phyloP scores from a whole-genome alignment of 1,140 invertebrate genomes.

The Diorhabda carinulata region DNA sequence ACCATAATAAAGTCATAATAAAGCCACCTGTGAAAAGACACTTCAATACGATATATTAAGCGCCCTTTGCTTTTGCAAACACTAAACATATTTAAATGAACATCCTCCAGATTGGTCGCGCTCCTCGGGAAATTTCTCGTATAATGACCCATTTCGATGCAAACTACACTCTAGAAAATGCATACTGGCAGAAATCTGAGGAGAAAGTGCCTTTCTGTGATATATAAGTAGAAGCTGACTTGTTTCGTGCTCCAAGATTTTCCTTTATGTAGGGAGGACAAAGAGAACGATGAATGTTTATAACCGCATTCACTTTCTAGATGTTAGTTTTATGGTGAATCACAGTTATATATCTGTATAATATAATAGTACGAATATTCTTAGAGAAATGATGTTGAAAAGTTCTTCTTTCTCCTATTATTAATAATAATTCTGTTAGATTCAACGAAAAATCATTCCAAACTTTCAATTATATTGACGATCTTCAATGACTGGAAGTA shows the following conservation, averaged over 20 bases:
- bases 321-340: background rate
- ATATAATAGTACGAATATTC: too few relatives aligned
- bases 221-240: background rate
- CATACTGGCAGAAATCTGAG: constrained; percentile 10
- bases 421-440: too few relatives aligned
- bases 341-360: too few relatives aligned
- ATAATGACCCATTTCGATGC: constrained; percentile 30
- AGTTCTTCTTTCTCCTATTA: too few relatives aligned
- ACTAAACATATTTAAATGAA: background rate
- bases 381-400: too few relatives aligned
- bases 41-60: background rate
- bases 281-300: background rate
- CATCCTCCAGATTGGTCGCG: background rate
- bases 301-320: background rate
- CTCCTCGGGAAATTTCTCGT: constrained; percentile 19
- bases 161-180: constrained; percentile 29
- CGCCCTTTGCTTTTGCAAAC: background rate
- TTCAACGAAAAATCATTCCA: too few relatives aligned
- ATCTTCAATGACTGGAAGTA: too few relatives aligned
- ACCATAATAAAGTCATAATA: background rate
- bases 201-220: constrained; percentile 23
- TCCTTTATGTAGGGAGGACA: background rate
- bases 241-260: background rate
- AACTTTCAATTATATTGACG: too few relatives aligned
- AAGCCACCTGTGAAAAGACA: background rate